Percentiles rank a stretch among this genome's conserved stretches.
Conservation (phyloP, 2,797 vertebrate genomes). For the Poecilia velifera region DNA sequence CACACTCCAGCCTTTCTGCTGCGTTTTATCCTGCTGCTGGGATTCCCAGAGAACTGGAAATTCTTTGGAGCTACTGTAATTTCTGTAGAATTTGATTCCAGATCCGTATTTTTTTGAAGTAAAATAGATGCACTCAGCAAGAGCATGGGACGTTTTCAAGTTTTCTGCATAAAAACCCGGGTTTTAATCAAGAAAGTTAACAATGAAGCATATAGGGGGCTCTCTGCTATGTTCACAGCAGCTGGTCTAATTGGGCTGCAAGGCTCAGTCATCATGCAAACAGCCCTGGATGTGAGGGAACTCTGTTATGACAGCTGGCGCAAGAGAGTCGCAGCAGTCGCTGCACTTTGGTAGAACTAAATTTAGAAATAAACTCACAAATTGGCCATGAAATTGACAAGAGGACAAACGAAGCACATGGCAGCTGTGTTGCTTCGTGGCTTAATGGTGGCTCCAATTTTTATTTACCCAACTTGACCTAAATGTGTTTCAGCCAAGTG, state of each 20-base stretch:
- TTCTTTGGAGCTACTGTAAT: not conserved
- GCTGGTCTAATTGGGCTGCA: constrained; percentile 62
- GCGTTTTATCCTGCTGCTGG: constrained; percentile 20
- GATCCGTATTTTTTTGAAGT: not conserved
- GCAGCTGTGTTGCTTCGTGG: constrained; percentile 30
- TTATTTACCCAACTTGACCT: constrained; percentile 8
- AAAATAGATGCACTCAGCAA: constrained; percentile 22
- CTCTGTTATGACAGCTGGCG: constrained; percentile 73
- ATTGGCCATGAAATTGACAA: constrained; percentile 67
- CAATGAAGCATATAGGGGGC: constrained; percentile 18
- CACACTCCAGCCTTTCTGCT: not conserved
- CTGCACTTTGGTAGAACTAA: constrained; percentile 64
- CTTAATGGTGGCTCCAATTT: constrained; percentile 23
- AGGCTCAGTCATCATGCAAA: constrained; percentile 61
- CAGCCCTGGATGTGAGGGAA: constrained; percentile 51
- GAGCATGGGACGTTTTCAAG: not conserved
- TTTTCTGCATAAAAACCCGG: constrained; percentile 1
- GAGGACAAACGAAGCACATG: constrained; percentile 42
- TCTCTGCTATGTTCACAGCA: constrained; percentile 52
- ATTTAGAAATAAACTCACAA: constrained; percentile 72
- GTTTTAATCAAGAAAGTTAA: constrained; percentile 17
- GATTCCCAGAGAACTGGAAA: constrained; percentile 24
- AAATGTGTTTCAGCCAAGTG: constrained; percentile 35
- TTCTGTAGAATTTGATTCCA: not conserved
- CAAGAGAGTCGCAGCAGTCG: constrained; percentile 39